A percentile compares a stretch with the other conserved stretches of the same genome.
phyloP scores from a whole-genome alignment of 2,113 vertebrate species.

The Microcebus murinus region DNA sequence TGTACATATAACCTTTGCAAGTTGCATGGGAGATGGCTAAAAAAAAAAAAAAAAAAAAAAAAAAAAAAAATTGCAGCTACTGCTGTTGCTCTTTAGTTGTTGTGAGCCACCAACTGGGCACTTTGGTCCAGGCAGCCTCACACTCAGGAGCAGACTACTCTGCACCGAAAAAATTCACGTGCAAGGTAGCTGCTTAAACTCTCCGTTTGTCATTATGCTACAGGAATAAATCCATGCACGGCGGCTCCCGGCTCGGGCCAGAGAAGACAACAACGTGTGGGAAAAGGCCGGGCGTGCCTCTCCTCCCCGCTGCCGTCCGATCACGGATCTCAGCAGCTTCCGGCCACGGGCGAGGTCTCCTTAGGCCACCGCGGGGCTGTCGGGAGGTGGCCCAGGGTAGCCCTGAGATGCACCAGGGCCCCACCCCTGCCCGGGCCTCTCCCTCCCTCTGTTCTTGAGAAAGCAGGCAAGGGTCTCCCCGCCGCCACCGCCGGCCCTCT shows the following conservation, averaged over 20 bases:
- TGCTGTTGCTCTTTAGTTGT: background rate
- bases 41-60: too few species aligned
- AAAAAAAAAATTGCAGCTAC: background rate
- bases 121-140: background rate
- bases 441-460: background rate
- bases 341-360: background rate
- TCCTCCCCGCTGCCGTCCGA: background rate
- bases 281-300: background rate
- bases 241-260: background rate
- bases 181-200: background rate
- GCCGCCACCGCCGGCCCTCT: background rate
- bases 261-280: background rate
- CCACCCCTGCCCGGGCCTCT: background rate
- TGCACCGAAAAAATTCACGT: background rate
- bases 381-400: background rate
- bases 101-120: background rate
- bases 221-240: background rate
- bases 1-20: background rate
- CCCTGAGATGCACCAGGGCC: background rate
- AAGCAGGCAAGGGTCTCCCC: background rate
- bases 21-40: background rate
- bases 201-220: background rate
- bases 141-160: background rate
- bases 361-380: background rate
- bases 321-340: background rate